phyloP scores from a whole-genome alignment of 2,797 vertebrate genomes.

The Myioborus melanocephalus region DNA sequence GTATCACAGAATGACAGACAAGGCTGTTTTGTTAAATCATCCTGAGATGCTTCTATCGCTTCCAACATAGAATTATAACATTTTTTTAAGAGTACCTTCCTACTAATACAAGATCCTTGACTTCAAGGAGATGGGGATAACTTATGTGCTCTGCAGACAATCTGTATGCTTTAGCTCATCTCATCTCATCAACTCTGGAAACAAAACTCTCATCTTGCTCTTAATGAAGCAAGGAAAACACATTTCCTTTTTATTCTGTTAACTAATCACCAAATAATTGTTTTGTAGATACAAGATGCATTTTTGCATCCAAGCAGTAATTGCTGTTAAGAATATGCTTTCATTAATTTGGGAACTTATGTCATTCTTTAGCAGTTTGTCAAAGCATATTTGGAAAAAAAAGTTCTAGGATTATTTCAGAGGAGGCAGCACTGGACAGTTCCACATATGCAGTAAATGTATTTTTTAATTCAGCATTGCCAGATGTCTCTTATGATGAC shows the following conservation, averaged over 20 bases:
- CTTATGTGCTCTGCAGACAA: not conserved
- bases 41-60: fast-evolving
- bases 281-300: not conserved
- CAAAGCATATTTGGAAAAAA: not conserved
- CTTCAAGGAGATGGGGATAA: not conserved
- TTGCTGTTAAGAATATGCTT: not conserved
- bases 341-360: not conserved
- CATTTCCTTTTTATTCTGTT: not conserved
- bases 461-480: not conserved
- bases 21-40: not conserved
- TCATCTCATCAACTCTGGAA: not conserved
- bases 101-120: not conserved
- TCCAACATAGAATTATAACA: not conserved
- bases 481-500: not conserved
- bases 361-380: not conserved
- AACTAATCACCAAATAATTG: not conserved
- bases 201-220: not conserved
- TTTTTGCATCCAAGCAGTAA: not conserved
- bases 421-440: not conserved
- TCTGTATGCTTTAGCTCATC: not conserved
- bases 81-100: not conserved
- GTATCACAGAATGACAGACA: not conserved
- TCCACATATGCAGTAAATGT: not conserved
- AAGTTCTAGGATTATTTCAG: not conserved
- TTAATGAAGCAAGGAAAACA: not conserved